Evolutionary conservation across 2,797 vertebrate genomes (phyloP), one percentile per base, ranked within the genome.

Genomic region (Anguilla obscura): DNA sequence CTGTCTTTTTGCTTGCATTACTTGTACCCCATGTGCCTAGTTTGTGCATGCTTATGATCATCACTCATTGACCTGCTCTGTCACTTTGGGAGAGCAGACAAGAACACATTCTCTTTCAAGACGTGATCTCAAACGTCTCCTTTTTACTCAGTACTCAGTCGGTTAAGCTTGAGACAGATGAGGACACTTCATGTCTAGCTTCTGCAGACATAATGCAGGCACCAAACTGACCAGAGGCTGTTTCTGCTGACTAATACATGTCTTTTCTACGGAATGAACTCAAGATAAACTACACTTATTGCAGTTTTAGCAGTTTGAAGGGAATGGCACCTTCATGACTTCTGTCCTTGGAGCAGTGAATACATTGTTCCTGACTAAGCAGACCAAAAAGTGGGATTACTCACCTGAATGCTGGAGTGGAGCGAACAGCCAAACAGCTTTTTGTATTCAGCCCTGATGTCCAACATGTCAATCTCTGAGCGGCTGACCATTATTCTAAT

Each of bases 401-500:
- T 93, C 88, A 98, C 98, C 94, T 97, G 91, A 86, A 98, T 95
- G 85, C 91, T 93, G n/a, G 95, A 95, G 90, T 96, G 91, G 27
- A 98, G 93, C 1, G 97, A 95, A 33, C 58, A 84, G 84, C 97
- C 97, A 90, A 93, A 97, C 71, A 96, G 92, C 91, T 97, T 98
- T 93, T 97, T 97, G 89, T 97, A 98, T 90, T 97, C 97, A 0
- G 92, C 90, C 93, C 93, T 96, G 91, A 98, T 97, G 92, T 98
- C 97, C 94, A 96, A 45, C 91, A 98, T 91, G 91, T 98, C 97
- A 0, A 96, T 93, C 92, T 98, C 97, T 0, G 97, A 97, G 86
- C 98, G 96, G 89, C 96, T 94, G 85, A 97, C 96, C 14, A 98
- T 88, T 79, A 98, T 96, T 92, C 97, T 95, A 86, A 94, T 97